These are phyloP conservation scores for Orycteropus afer DNA, from an alignment of 2,113 vertebrate genomes.

Conservation along the genomic window DNA sequence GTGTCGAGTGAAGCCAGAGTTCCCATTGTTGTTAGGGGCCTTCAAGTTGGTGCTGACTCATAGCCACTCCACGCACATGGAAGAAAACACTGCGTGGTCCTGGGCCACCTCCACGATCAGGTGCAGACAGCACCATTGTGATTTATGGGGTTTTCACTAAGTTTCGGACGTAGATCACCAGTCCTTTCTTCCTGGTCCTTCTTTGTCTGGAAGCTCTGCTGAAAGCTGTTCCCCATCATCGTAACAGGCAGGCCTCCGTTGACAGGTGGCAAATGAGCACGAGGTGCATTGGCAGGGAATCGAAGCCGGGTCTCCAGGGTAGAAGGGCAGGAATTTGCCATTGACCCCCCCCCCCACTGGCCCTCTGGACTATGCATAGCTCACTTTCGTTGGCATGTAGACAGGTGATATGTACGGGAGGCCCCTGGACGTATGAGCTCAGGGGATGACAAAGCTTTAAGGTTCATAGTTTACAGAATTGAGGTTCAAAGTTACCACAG, in stretches of 20 bases:
- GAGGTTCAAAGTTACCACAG: background rate
- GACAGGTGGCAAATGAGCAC: background rate
- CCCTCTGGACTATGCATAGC: background rate
- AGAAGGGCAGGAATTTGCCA: too few relatives aligned
- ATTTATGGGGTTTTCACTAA: background rate
- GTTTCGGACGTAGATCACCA: background rate
- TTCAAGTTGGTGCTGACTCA: background rate
- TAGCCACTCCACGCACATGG: background rate
- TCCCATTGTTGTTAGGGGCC: background rate
- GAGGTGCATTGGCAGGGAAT: background rate
- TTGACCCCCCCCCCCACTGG: too few relatives aligned
- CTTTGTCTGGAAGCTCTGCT: background rate
- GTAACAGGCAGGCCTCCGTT: background rate
- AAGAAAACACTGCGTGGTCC: background rate
- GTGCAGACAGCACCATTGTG: background rate
- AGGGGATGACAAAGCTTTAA: background rate
- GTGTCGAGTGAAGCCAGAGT: background rate
- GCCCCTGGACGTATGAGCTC: background rate
- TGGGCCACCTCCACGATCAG: background rate
- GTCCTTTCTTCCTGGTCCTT: background rate
- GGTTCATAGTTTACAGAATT: background rate
- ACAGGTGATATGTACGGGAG: fast-evolving
- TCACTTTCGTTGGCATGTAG: background rate
- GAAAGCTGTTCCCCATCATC: background rate
- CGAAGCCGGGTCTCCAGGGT: too few relatives aligned